Conservation (phyloP, 2,888 invertebrate species). For the Netelia melanura region DNA sequence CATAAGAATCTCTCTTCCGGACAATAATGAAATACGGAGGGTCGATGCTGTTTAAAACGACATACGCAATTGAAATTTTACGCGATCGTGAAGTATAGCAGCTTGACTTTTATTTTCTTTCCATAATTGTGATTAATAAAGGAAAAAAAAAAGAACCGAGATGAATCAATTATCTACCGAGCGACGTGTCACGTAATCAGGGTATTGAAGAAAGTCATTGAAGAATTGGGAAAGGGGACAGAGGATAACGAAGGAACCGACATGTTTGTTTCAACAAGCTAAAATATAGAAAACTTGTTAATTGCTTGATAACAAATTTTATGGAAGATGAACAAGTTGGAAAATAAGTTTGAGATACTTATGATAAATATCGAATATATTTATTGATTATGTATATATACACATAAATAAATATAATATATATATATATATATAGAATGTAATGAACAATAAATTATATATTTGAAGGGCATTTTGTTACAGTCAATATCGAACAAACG, state of each 20-base stretch:
- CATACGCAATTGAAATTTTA: no score
- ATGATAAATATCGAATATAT: slow-evolving; percentile 71
- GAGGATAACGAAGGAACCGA: not conserved
- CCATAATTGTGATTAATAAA: not conserved
- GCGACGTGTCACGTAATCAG: slow-evolving; percentile 42
- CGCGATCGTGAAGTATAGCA: slow-evolving; percentile 6
- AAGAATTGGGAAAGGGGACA: not conserved
- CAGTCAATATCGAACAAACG: slow-evolving; percentile 2
- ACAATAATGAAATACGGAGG: no score
- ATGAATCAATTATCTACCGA: slow-evolving; percentile 21
- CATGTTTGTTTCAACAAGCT: not conserved
- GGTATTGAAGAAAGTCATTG: slow-evolving; percentile 35
- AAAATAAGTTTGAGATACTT: slow-evolving; percentile 20
- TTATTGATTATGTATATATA: slow-evolving; percentile 74
- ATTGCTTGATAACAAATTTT: slow-evolving; percentile 19
- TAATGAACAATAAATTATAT: slow-evolving; percentile 68
- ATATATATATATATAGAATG: slow-evolving; percentile 64
- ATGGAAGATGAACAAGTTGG: slow-evolving; percentile 20
- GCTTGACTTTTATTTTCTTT: slow-evolving; percentile 23
- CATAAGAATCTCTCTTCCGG: no score
- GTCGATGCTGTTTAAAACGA: no score
- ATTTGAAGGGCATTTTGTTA: slow-evolving; percentile 56
- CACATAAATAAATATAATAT: slow-evolving; percentile 69
- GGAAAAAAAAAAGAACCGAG: not conserved
- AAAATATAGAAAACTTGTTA: not conserved